phyloP scores from a whole-genome alignment of 2,113 vertebrate genomes.

The Dinomys branickii region DNA sequence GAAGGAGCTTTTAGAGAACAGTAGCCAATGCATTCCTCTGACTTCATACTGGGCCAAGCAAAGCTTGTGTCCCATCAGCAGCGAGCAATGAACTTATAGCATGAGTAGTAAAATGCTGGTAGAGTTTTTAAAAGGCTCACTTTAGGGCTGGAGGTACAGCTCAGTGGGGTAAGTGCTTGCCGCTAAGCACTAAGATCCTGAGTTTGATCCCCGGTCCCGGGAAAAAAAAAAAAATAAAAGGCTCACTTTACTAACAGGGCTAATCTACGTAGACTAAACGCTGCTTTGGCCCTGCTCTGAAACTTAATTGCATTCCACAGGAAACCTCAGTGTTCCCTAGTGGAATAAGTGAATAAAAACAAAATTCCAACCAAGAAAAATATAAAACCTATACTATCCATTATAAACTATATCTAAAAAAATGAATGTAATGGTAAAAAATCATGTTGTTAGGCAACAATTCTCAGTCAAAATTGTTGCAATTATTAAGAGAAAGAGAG shows the following conservation, averaged over 20 bases:
- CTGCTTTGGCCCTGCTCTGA: not conserved
- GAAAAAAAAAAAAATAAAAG: no score
- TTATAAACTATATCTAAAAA: not conserved
- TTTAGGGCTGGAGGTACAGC: no score
- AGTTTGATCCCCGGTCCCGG: no score
- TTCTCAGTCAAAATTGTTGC: not conserved
- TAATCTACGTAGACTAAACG: not conserved
- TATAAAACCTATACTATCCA: not conserved
- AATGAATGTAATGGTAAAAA: not conserved
- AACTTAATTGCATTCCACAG: not conserved
- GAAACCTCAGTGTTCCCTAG: not conserved
- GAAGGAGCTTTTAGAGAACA: not conserved
- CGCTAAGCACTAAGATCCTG: no score
- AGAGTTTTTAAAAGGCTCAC: not conserved
- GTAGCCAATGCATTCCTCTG: not conserved
- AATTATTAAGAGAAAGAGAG: not conserved
- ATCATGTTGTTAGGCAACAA: not conserved
- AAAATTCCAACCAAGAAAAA: not conserved
- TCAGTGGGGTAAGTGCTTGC: no score
- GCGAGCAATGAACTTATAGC: not conserved
- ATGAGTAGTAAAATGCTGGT: not conserved
- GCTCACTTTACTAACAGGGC: not conserved
- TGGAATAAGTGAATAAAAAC: not conserved
- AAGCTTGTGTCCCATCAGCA: not conserved
- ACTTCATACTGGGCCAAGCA: not conserved